These are phyloP conservation scores for Mesocentrotus franciscanus DNA, from an alignment of 53 echinoderm and acorn worm species.

Conservation along the genomic window DNA sequence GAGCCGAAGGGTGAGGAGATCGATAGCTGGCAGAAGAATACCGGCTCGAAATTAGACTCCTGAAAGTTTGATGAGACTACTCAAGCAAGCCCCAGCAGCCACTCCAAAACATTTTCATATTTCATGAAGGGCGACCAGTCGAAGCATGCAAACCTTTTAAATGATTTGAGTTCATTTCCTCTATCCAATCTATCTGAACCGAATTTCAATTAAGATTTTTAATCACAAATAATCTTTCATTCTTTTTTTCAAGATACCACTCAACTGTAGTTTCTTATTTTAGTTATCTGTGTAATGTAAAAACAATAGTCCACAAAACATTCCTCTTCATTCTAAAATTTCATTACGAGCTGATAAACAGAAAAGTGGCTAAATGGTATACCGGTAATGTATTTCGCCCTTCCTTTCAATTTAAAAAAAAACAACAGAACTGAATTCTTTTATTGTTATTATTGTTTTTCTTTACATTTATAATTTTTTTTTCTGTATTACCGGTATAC, in stretches of 20 bases:
- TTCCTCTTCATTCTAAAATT: background rate
- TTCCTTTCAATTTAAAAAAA: background rate
- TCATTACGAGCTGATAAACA: background rate
- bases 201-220: background rate
- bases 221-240: background rate
- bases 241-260: no score
- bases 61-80: conserved; percentile 10
- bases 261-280: background rate
- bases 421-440: no score
- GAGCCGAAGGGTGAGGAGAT: background rate
- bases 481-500: no score
- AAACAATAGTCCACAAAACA: no score
- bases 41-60: background rate
- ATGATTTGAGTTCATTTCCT: background rate
- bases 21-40: background rate
- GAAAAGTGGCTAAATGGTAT: background rate
- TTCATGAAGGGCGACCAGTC: background rate
- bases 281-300: no score
- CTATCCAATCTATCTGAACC: background rate
- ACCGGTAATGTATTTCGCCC: background rate
- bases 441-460: no score
- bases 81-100: background rate
- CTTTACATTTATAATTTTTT: no score
- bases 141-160: background rate
- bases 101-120: conserved; percentile 11